Evolutionary conservation across 2,888 invertebrate species (phyloP).

Genomic region (Acrobasis suavella): DNA sequence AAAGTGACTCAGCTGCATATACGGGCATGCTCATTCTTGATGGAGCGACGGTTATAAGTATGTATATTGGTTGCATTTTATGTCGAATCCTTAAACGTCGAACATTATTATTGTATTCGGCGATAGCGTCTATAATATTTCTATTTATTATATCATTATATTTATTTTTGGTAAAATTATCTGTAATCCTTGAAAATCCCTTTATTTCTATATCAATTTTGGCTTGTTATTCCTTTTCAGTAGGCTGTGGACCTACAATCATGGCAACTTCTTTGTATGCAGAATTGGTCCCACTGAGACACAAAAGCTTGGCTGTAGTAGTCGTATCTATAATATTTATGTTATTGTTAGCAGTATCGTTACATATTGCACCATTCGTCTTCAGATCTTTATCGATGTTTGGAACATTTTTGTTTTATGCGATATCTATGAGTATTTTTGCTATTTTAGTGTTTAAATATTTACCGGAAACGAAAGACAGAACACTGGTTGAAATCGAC

Average conservation of each 20-base stretch:
- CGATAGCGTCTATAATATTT: not conserved
- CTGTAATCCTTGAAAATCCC: conserved; percentile 5
- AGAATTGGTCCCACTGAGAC: conserved; percentile 41
- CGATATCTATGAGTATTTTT: conserved; percentile 31
- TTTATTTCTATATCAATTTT: conserved; percentile 25
- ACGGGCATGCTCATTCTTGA: conserved; percentile 37
- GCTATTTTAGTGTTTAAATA: conserved; percentile 37
- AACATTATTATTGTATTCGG: conserved; percentile 26
- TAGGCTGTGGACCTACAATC: conserved; percentile 41
- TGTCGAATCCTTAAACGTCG: conserved; percentile 28
- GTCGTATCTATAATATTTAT: conserved; percentile 26
- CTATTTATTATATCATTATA: conserved; percentile 20
- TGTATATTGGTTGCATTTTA: conserved; percentile 30
- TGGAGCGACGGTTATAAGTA: conserved; percentile 31
- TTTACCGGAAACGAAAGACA: conserved; percentile 45
- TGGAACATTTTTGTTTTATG: conserved; percentile 43
- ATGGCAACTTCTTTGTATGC: conserved; percentile 38
- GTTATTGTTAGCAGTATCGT: not conserved
- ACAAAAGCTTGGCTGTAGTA: conserved; percentile 31
- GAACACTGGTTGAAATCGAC: conserved; percentile 39
- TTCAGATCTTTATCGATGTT: conserved; percentile 38
- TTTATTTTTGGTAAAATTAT: conserved; percentile 21
- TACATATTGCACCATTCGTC: conserved; percentile 14
- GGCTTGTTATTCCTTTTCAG: conserved; percentile 23
- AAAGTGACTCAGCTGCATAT: conserved; percentile 32